Conservation (phyloP, 2,888 invertebrate species). For the Erebia aethiops region DNA sequence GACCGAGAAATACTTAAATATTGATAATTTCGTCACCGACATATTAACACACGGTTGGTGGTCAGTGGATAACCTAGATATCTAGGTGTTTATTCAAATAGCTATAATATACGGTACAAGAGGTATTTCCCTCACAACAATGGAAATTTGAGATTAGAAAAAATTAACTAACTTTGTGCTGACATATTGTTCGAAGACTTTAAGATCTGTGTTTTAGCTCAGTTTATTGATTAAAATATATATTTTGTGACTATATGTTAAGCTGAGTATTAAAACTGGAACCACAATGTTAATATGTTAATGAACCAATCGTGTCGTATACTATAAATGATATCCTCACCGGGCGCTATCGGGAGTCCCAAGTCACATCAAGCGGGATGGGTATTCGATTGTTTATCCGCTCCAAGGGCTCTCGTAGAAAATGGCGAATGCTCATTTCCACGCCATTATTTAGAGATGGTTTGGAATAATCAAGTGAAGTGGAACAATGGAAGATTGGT, state of each 20-base stretch:
- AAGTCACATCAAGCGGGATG: slow-evolving; percentile 18
- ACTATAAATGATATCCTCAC: background rate
- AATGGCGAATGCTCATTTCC: slow-evolving; percentile 32
- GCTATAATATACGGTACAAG: too few species aligned
- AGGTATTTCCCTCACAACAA: too few species aligned
- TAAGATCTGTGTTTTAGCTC: too few species aligned
- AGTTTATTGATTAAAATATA: too few species aligned
- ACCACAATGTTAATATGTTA: too few species aligned
- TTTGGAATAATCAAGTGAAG: slow-evolving; percentile 30
- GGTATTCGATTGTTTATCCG: slow-evolving; percentile 28
- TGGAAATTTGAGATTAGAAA: background rate
- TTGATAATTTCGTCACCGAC: background rate
- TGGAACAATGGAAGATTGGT: slow-evolving; percentile 21
- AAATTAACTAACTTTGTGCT: too few species aligned
- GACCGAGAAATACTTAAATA: background rate
- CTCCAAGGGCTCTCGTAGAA: slow-evolving; percentile 24
- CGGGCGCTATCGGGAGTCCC: slow-evolving; percentile 8
- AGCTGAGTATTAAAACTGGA: too few species aligned
- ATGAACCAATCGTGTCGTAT: background rate
- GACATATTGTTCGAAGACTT: too few species aligned
- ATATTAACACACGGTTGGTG: background rate
- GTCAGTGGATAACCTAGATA: background rate
- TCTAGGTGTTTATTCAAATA: background rate
- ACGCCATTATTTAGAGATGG: slow-evolving; percentile 29
- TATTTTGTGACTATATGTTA: too few species aligned